These are phyloP conservation scores for Thermophis baileyi DNA, from an alignment of 2,113 vertebrate species.

Conservation along the genomic window DNA sequence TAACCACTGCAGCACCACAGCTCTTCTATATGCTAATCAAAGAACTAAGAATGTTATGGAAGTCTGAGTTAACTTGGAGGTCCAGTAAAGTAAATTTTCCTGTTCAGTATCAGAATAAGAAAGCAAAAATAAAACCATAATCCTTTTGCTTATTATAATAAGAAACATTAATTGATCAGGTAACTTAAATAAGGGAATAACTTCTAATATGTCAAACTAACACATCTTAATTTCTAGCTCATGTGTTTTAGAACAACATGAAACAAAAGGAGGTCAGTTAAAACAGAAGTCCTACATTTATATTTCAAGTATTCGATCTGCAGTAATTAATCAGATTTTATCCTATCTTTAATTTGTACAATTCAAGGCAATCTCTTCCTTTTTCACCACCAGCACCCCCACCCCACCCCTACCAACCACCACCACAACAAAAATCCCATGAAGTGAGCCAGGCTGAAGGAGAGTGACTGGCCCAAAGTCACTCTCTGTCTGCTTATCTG, in stretches of 20 bases:
- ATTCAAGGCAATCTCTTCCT: not conserved
- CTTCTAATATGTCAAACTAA: not conserved
- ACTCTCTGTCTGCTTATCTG: not conserved
- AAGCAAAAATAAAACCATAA: not conserved
- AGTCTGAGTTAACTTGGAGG: not conserved
- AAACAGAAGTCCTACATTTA: slow-evolving; percentile 11
- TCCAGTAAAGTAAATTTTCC: not conserved
- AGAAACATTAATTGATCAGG: not conserved
- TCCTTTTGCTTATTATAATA: not conserved
- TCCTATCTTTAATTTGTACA: not conserved
- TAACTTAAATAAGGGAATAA: not conserved
- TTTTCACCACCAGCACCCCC: not conserved
- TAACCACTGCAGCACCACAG: not conserved
- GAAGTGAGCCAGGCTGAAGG: not conserved
- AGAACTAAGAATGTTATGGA: not conserved
- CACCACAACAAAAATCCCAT: too few relatives aligned
- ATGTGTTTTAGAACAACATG: not conserved
- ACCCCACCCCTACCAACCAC: too few relatives aligned
- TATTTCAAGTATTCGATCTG: not conserved
- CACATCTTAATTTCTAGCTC: not conserved
- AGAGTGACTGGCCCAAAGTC: not conserved
- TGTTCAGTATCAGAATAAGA: not conserved
- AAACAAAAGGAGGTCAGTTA: not conserved
- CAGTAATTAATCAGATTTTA: not conserved
- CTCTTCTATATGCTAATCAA: not conserved